A percentile compares a stretch with the other conserved stretches of the same genome.
phyloP scores from a whole-genome alignment of 2,888 invertebrate species.

The Biston stratarius region DNA sequence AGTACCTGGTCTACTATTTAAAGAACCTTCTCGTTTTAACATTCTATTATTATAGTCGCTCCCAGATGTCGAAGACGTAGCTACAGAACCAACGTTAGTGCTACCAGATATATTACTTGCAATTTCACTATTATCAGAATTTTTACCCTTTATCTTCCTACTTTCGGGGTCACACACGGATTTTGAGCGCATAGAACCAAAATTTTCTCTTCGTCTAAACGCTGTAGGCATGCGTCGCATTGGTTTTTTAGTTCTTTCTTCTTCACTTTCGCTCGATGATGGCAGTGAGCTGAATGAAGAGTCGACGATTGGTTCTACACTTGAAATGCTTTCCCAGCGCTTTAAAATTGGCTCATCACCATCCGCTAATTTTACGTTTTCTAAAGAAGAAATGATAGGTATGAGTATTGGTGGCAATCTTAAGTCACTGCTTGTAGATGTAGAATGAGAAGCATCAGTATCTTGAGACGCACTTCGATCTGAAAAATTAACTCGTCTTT shows the following conservation, averaged over 20 bases:
- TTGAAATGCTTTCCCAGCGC: constrained; percentile 89
- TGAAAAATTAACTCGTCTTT: constrained; percentile 84
- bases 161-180: constrained; percentile 83
- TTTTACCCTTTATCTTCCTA: constrained; percentile 65
- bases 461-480: constrained; percentile 87
- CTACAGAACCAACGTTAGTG: constrained; percentile 75
- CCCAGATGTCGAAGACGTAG: constrained; percentile 80
- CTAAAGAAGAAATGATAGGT: constrained; percentile 89
- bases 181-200: constrained; percentile 76
- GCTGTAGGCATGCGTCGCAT: constrained; percentile 76
- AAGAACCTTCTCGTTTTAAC: constrained; percentile 73
- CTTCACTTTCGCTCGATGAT: constrained; percentile 82
- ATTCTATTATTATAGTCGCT: constrained; percentile 76
- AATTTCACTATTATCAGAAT: constrained; percentile 76
- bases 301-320: constrained; percentile 90
- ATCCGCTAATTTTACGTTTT: constrained; percentile 79
- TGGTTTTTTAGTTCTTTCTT: constrained; percentile 71
- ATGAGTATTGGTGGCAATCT: constrained; percentile 90
- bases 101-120: constrained; percentile 77
- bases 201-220: constrained; percentile 73
- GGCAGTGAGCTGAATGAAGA: constrained; percentile 88
- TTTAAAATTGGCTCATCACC: constrained; percentile 75
- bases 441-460: constrained; percentile 87
- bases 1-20: constrained; percentile 69
- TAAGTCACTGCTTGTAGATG: constrained; percentile 87